phyloP scores from a whole-genome alignment of 2,113 vertebrate species.

The Protobothrops mucrosquamatus region DNA sequence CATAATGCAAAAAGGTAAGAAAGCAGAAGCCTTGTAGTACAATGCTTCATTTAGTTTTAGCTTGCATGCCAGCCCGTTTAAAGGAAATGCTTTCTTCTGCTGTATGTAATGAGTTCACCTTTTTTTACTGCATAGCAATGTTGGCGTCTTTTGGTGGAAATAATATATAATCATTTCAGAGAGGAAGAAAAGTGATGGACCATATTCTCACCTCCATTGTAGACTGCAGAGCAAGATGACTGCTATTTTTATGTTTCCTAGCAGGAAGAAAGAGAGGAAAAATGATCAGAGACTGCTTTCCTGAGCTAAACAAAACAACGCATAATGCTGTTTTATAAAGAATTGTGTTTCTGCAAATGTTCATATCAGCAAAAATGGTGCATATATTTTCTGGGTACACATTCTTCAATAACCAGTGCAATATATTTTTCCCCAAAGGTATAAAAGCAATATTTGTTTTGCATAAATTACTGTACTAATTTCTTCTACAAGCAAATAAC shows the following conservation, averaged over 20 bases:
- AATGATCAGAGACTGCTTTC: conserved; percentile 33
- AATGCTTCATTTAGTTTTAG: background rate
- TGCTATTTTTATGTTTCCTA: conserved; percentile 61
- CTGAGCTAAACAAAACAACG: conserved; percentile 32
- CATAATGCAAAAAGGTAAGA: background rate
- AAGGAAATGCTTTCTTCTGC: background rate
- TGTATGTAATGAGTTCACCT: conserved; percentile 1
- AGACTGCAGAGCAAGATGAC: conserved; percentile 34
- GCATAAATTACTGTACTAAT: conserved; percentile 27
- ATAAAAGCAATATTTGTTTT: conserved; percentile 33
- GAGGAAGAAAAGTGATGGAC: background rate
- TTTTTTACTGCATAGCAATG: background rate
- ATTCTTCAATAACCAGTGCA: conserved; percentile 9
- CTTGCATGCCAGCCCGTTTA: conserved; percentile 15
- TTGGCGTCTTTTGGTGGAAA: background rate
- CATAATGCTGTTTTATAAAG: conserved; percentile 16
- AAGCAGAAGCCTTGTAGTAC: background rate
- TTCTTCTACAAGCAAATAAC: background rate
- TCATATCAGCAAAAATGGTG: conserved; percentile 26
- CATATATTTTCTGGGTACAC: background rate
- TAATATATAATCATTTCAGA: background rate
- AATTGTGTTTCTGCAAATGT: conserved; percentile 39
- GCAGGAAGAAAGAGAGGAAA: conserved; percentile 51
- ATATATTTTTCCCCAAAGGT: conserved; percentile 35
- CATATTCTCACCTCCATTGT: conserved; percentile 27